Conservation (phyloP, 2,888 invertebrate genomes). For the Pristionchus fissidentatus region DNA sequence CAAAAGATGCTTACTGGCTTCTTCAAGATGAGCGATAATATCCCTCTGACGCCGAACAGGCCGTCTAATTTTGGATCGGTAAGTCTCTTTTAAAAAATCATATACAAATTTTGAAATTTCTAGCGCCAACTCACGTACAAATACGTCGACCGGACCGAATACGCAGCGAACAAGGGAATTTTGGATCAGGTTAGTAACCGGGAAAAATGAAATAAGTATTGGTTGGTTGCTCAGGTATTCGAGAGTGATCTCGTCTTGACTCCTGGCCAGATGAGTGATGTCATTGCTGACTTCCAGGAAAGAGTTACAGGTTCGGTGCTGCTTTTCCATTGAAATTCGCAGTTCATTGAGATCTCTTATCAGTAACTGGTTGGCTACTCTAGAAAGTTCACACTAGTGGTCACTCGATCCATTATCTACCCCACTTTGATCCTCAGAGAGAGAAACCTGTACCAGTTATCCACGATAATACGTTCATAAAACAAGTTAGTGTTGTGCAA, state of each 20-base stretch:
- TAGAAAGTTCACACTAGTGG: slow-evolving; percentile 32
- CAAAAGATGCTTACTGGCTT: slow-evolving; percentile 43
- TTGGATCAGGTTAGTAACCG: slow-evolving; percentile 51
- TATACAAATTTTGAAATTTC: not conserved
- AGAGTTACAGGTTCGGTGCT: slow-evolving; percentile 51
- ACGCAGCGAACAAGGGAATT: slow-evolving; percentile 56
- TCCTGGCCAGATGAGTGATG: slow-evolving; percentile 58
- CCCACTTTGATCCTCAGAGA: not conserved
- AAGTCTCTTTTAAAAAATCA: not conserved
- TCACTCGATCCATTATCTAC: not conserved
- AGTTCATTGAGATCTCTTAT: not conserved
- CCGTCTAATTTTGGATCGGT: slow-evolving; percentile 45
- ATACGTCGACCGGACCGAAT: slow-evolving; percentile 57
- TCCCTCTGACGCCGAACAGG: slow-evolving; percentile 30
- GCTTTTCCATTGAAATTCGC: not conserved
- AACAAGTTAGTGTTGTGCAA: slow-evolving; percentile 37
- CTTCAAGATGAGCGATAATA: slow-evolving; percentile 33
- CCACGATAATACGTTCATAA: slow-evolving; percentile 2
- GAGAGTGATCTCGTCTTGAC: slow-evolving; percentile 60
- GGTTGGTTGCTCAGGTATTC: slow-evolving; percentile 50
- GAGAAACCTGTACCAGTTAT: slow-evolving; percentile 14
- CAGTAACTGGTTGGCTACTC: slow-evolving; percentile 8
- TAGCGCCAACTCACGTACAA: slow-evolving; percentile 45
- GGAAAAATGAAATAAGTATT: not conserved
- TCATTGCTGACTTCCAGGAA: slow-evolving; percentile 56